A percentile compares a stretch with the other conserved stretches of the same genome.
phyloP scores from a whole-genome alignment of 1,140 invertebrate genomes.

The Nymphalis io region DNA sequence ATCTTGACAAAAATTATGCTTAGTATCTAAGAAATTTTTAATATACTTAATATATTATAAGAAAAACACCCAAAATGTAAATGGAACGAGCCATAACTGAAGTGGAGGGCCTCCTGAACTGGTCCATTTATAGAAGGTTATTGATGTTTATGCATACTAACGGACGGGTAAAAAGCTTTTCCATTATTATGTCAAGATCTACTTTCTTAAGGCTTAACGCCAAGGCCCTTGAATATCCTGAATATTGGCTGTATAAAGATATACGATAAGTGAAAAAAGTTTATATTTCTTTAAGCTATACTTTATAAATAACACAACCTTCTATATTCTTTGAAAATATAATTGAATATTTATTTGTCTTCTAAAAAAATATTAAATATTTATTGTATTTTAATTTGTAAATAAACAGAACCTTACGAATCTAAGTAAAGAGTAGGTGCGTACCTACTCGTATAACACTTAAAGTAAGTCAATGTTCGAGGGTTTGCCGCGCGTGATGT shows the following conservation, averaged over 20 bases:
- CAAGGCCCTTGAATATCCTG: constrained; percentile 14
- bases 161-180: constrained; percentile 41
- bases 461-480: too few relatives aligned
- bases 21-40: neutral
- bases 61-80: constrained; percentile 39
- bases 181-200: constrained; percentile 43
- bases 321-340: neutral
- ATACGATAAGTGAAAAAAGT: constrained; percentile 1
- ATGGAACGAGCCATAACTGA: constrained; percentile 36
- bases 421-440: too few relatives aligned
- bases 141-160: constrained; percentile 44
- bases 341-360: neutral
- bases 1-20: too few relatives aligned
- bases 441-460: too few relatives aligned
- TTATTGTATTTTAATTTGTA: too few relatives aligned
- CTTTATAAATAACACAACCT: constrained; percentile 1
- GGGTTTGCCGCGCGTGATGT: too few relatives aligned
- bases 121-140: constrained; percentile 37
- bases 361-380: too few relatives aligned
- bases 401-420: too few relatives aligned
- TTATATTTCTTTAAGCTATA: neutral
- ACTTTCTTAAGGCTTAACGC: constrained; percentile 33
- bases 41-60: constrained; percentile 5
- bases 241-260: constrained; percentile 22
- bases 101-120: constrained; percentile 29